These are phyloP conservation scores for Mycteria americana DNA, from an alignment of 2,797 vertebrate species.

Conservation along the genomic window DNA sequence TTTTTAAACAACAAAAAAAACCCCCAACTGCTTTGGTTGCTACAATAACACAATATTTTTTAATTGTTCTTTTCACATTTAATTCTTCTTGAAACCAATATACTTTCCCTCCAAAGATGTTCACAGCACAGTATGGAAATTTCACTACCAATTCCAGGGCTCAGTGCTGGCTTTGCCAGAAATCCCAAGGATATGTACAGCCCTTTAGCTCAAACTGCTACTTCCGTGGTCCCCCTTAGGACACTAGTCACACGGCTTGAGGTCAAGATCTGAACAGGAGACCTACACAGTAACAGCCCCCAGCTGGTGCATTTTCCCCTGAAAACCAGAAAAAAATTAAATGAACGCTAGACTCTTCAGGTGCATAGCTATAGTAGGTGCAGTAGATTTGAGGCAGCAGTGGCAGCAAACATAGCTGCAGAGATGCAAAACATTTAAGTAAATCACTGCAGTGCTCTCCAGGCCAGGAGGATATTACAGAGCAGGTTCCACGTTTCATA, in stretches of 20 bases:
- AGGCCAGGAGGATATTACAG: not conserved
- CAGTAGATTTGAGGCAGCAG: not conserved
- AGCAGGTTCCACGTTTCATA: not conserved
- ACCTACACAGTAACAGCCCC: not conserved
- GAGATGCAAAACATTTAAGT: not conserved
- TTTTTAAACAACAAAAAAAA: not conserved
- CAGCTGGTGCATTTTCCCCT: not conserved
- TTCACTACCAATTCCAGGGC: not conserved
- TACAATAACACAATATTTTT: slow-evolving; percentile 61
- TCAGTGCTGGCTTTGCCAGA: not conserved
- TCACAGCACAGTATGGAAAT: slow-evolving; percentile 8
- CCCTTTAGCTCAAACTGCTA: not conserved
- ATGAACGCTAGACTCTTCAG: not conserved
- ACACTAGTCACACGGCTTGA: not conserved
- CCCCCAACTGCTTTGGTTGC: slow-evolving; percentile 16
- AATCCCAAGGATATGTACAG: not conserved
- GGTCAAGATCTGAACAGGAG: not conserved
- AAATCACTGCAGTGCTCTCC: not conserved
- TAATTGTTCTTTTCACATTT: slow-evolving; percentile 68
- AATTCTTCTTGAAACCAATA: slow-evolving; percentile 50
- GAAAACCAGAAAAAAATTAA: not conserved
- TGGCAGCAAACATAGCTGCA: not conserved
- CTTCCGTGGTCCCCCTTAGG: not conserved
- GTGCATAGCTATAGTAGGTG: not conserved
- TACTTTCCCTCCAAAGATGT: slow-evolving; percentile 42